Evolutionary conservation across 1,140 invertebrate species (phyloP).

Genomic region (Drosophila setifemur): DNA sequence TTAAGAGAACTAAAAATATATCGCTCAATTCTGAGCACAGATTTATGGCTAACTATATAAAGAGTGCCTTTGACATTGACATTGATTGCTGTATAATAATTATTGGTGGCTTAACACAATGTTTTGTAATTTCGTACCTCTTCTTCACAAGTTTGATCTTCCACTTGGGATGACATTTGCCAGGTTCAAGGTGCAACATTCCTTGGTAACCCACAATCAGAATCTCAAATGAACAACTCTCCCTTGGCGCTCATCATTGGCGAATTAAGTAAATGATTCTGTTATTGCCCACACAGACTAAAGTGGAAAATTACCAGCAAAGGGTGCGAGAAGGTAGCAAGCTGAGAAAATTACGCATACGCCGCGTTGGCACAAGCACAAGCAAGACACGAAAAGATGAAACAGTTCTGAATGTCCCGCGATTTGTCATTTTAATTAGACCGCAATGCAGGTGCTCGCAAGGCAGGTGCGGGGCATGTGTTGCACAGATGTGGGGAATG

Average conservation of each 20-base stretch:
- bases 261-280: slow-evolving; percentile 37
- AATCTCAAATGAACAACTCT: slow-evolving; percentile 6
- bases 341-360: slow-evolving; percentile 45
- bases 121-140: no score
- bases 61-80: no score
- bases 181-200: no score
- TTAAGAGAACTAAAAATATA: background rate
- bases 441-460: slow-evolving; percentile 27
- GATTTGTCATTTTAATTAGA: slow-evolving; percentile 57
- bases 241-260: background rate
- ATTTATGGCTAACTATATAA: no score
- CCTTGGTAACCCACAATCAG: background rate
- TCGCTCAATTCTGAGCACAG: no score
- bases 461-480: background rate
- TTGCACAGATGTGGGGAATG: background rate
- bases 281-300: slow-evolving; percentile 19
- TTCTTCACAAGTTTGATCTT: no score
- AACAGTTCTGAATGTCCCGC: slow-evolving; percentile 24
- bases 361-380: slow-evolving; percentile 3
- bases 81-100: no score
- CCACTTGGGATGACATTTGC: no score
- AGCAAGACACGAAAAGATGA: slow-evolving; percentile 9
- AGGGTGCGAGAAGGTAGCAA: slow-evolving; percentile 26
- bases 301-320: slow-evolving; percentile 47
- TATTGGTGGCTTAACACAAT: no score